Evolutionary conservation across 2,888 invertebrate species (phyloP).

Genomic region (Drosophila mimetica): DNA sequence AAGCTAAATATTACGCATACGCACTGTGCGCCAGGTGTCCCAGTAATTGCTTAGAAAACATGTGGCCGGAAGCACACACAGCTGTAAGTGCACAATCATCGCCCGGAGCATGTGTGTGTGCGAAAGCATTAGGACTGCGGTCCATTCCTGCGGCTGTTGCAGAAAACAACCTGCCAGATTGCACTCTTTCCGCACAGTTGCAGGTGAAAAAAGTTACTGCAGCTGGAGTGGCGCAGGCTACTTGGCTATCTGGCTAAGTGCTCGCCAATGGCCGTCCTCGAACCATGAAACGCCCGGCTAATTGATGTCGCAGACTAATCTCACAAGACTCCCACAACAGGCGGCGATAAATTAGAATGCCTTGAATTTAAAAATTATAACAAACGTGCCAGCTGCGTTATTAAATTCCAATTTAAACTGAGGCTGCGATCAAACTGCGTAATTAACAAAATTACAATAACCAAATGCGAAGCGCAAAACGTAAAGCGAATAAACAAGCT

Average conservation of each 20-base stretch:
- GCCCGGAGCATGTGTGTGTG: constrained; percentile 40
- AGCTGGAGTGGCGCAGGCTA: constrained; percentile 27
- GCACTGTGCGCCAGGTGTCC: constrained; percentile 41
- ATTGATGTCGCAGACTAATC: constrained; percentile 33
- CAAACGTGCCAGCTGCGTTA: not conserved
- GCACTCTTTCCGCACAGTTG: constrained; percentile 64
- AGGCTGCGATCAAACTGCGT: constrained; percentile 28
- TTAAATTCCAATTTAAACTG: constrained; percentile 16
- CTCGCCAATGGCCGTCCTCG: constrained; percentile 24
- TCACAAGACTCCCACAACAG: constrained; percentile 8
- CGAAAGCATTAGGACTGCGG: constrained; percentile 72
- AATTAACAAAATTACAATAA: constrained; percentile 54
- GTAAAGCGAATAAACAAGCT: constrained; percentile 31
- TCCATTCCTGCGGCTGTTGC: constrained; percentile 59
- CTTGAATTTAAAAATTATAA: constrained; percentile 11
- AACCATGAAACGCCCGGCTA: constrained; percentile 19
- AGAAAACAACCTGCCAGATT: constrained; percentile 49
- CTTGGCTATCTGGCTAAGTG: constrained; percentile 46
- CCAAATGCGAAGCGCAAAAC: constrained; percentile 41
- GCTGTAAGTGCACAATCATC: constrained; percentile 58
- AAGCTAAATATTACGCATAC: constrained; percentile 52
- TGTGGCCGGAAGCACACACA: constrained; percentile 67
- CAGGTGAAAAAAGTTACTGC: constrained; percentile 57
- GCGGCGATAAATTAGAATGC: constrained; percentile 11
- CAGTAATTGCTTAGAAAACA: constrained; percentile 80